phyloP scores from a whole-genome alignment of 2,888 invertebrate species.

The Metacarcinus magister region DNA sequence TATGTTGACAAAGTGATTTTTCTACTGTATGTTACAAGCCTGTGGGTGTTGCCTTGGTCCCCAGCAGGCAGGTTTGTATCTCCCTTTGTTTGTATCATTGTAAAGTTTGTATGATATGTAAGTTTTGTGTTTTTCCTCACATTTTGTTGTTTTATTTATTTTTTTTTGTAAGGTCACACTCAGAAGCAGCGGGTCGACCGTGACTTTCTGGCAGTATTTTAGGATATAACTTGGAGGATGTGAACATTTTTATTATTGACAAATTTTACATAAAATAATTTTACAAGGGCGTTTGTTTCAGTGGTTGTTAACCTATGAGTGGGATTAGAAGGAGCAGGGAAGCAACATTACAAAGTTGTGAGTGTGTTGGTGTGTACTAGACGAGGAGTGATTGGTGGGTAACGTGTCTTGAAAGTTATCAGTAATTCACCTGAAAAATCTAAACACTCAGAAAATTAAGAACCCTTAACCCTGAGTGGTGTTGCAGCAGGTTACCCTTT shows the following conservation, averaged over 20 bases:
- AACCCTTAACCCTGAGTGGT: too few species aligned
- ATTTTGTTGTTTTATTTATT: slow-evolving; percentile 69
- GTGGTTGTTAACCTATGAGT: neutral
- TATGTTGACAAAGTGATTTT: slow-evolving; percentile 74
- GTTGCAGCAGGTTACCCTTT: too few species aligned
- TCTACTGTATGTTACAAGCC: slow-evolving; percentile 46
- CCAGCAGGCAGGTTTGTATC: slow-evolving; percentile 38
- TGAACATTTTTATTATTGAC: slow-evolving; percentile 83
- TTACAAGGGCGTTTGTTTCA: slow-evolving; percentile 79
- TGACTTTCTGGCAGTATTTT: slow-evolving; percentile 81
- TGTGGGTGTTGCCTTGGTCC: neutral
- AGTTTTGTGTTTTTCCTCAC: slow-evolving; percentile 77
- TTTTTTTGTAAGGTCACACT: slow-evolving; percentile 81
- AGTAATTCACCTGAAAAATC: neutral
- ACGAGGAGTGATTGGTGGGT: neutral
- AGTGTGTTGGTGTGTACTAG: neutral
- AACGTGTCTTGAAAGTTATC: neutral
- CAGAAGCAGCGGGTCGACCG: slow-evolving; percentile 77
- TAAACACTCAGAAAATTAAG: neutral
- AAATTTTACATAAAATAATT: slow-evolving; percentile 83
- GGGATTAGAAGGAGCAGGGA: neutral
- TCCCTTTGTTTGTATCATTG: slow-evolving; percentile 76
- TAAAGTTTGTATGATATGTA: slow-evolving; percentile 82
- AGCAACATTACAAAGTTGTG: neutral
- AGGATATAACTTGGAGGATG: slow-evolving; percentile 82